Percentiles rank a stretch among this genome's conserved stretches.
Conservation (phyloP, 2,797 vertebrate genomes). For the Sciurus carolinensis region DNA sequence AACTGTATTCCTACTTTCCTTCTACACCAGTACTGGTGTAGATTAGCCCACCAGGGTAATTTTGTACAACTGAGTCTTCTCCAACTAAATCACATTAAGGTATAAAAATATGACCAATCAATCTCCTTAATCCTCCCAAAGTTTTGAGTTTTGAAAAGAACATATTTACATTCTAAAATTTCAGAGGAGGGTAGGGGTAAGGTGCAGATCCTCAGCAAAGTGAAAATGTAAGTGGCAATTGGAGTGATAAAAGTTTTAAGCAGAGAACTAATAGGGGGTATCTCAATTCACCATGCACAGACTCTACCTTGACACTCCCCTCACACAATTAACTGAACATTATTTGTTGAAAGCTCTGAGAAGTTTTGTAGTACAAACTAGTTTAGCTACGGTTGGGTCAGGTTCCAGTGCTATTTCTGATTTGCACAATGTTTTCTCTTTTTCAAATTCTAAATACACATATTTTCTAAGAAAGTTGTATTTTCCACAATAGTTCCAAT, state of each 20-base stretch:
- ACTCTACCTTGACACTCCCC: background rate
- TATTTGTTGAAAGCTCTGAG: constrained; percentile 1
- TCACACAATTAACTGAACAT: background rate
- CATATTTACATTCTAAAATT: background rate
- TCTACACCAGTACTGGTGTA: background rate
- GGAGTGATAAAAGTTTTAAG: background rate
- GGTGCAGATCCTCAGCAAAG: background rate
- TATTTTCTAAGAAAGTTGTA: constrained; percentile 34
- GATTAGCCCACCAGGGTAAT: background rate
- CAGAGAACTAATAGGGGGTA: background rate
- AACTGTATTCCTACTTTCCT: background rate
- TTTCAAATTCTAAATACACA: background rate
- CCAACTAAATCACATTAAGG: background rate
- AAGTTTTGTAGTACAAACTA: background rate
- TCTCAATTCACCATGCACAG: background rate
- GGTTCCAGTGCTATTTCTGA: background rate
- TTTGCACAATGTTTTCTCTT: constrained; percentile 22
- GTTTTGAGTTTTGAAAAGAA: constrained; percentile 5
- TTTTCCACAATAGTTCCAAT: background rate
- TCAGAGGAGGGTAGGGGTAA: background rate
- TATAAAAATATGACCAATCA: background rate
- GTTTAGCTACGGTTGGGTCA: background rate
- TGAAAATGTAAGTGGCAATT: background rate
- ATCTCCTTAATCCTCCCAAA: background rate
- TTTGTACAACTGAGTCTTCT: background rate